Conservation (phyloP, 2,888 invertebrate genomes). For the Crepidodera aurea region DNA sequence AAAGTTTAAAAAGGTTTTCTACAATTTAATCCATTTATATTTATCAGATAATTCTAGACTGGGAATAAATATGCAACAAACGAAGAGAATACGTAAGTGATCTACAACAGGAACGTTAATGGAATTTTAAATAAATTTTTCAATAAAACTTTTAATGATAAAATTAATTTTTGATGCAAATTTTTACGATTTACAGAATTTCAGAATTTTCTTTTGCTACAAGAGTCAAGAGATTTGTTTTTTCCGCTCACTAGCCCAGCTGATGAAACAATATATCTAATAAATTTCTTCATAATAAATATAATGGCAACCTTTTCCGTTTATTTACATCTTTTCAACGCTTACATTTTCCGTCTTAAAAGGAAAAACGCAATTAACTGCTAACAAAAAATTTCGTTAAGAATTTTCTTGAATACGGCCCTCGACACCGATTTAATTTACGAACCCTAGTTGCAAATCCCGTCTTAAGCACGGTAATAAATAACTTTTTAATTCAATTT, state of each 20-base stretch:
- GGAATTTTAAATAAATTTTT: too few relatives aligned
- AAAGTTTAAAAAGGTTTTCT: background rate
- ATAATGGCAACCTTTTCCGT: too few relatives aligned
- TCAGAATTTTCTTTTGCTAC: too few relatives aligned
- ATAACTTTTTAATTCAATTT: constrained; percentile 55
- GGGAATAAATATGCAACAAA: background rate
- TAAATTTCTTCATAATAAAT: too few relatives aligned
- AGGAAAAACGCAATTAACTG: too few relatives aligned
- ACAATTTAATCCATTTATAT: constrained; percentile 11
- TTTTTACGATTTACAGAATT: too few relatives aligned
- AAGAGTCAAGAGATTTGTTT: too few relatives aligned
- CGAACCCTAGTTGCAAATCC: constrained; percentile 43
- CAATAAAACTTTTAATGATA: background rate
- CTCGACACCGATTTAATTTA: constrained; percentile 37
- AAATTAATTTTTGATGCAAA: background rate
- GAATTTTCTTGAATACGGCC: constrained; percentile 19
- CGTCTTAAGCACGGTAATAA: constrained; percentile 50
- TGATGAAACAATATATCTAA: too few relatives aligned
- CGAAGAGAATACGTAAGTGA: background rate
- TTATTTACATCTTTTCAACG: too few relatives aligned
- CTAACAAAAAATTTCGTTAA: too few relatives aligned
- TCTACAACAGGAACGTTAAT: background rate
- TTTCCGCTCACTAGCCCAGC: too few relatives aligned
- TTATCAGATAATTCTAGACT: constrained; percentile 5
- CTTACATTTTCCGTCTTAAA: too few relatives aligned